Percentiles rank a stretch among this genome's conserved stretches.
These are phyloP conservation scores for Genyomyrus donnyi DNA, from an alignment of 2,113 vertebrate species.

Conservation along the genomic window DNA sequence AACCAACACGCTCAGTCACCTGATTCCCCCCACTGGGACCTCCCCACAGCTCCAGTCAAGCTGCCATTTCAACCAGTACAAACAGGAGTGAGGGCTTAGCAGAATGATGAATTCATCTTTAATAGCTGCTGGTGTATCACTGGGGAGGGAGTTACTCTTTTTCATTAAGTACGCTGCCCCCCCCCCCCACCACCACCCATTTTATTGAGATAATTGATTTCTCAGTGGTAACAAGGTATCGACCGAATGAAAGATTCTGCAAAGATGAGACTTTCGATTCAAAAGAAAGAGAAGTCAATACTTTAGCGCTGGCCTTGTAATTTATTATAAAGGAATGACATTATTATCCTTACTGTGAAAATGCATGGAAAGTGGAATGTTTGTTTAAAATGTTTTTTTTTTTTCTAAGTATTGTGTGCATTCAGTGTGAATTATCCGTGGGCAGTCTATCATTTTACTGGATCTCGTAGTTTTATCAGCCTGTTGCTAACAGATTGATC, in stretches of 20 bases:
- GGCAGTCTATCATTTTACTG: not conserved
- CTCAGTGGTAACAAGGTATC: constrained; percentile 79
- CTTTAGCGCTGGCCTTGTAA: constrained; percentile 27
- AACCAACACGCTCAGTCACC: not conserved
- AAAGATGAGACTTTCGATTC: constrained; percentile 54
- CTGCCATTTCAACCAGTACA: not conserved
- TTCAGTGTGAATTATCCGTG: not conserved
- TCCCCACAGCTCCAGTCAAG: not conserved
- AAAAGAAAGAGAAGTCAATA: constrained; percentile 32
- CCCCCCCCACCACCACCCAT: constrained; percentile 51
- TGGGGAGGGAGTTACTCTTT: constrained; percentile 54
- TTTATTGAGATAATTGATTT: constrained; percentile 81
- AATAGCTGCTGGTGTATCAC: constrained; percentile 50
- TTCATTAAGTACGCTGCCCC: constrained; percentile 58
- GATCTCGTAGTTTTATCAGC: not conserved
- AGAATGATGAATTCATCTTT: constrained; percentile 49
- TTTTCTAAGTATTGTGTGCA: constrained; percentile 1
- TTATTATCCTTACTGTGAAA: constrained; percentile 50
- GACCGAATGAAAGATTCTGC: constrained; percentile 60
- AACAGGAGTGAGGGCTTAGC: not conserved
- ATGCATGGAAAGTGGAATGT: constrained; percentile 3
- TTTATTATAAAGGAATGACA: constrained; percentile 39
- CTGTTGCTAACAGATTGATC: not conserved
- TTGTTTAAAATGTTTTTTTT: constrained; percentile 11
- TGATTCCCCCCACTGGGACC: not conserved